A percentile compares a stretch with the other conserved stretches of the same genome.
Conservation (phyloP, 2,888 invertebrate species). For the Ptycholaimellus sp. region DNA sequence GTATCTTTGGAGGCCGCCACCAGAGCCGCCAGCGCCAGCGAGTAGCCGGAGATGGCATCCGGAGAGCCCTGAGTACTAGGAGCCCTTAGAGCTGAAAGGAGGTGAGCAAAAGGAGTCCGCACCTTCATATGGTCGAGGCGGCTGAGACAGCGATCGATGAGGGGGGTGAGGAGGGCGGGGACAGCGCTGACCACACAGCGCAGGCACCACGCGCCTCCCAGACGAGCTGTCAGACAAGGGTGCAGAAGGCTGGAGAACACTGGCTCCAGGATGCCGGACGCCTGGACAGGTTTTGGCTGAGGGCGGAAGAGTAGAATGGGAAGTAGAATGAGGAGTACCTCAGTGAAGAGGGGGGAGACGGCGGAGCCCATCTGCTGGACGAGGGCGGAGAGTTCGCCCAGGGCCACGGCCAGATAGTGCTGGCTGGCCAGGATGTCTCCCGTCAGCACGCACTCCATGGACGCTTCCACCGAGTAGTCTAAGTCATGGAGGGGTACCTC, state of each 20-base stretch:
- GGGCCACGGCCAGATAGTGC: too few relatives aligned
- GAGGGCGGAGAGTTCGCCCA: conserved; percentile 73
- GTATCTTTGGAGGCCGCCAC: conserved; percentile 63
- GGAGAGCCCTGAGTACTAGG: too few relatives aligned
- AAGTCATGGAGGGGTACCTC: too few relatives aligned
- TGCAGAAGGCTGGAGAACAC: conserved; percentile 62
- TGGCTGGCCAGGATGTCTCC: too few relatives aligned
- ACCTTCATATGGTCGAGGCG: conserved; percentile 60
- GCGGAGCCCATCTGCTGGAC: conserved; percentile 77
- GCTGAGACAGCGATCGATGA: conserved; percentile 44
- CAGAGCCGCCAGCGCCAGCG: conserved; percentile 72
- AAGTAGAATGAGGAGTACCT: too few relatives aligned
- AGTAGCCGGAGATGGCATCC: conserved; percentile 47
- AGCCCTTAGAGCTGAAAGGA: too few relatives aligned
- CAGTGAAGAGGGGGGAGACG: conserved; percentile 62
- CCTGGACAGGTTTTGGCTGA: too few relatives aligned
- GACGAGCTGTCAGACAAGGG: conserved; percentile 69
- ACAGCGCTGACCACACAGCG: conserved; percentile 73
- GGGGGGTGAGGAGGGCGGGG: conserved; percentile 72
- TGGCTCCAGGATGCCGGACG: conserved; percentile 47
- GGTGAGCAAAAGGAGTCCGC: too few relatives aligned
- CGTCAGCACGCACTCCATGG: too few relatives aligned
- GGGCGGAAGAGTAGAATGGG: too few relatives aligned
- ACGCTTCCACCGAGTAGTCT: too few relatives aligned
- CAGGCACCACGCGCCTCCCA: conserved; percentile 69